Evolutionary conservation across 2,888 invertebrate genomes (phyloP), one percentile per base, ranked within the genome.

Genomic region (Xestia rhomboidea): DNA sequence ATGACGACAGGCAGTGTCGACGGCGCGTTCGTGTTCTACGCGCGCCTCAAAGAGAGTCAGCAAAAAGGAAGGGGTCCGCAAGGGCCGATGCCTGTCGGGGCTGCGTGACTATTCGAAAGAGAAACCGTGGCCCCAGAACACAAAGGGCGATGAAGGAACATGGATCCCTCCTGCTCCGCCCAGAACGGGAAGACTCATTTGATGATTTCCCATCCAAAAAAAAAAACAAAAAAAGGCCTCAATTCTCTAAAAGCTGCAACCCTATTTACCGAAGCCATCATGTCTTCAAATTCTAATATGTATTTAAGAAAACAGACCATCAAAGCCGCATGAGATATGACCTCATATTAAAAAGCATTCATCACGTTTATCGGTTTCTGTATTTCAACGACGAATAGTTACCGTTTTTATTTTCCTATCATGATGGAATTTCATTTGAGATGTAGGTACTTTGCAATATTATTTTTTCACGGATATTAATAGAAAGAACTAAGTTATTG

Each of bases 321-420:
- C 44, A 54, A 21, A 63, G 49, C 27, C 30, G 11, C n/a, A 66
- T 84, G 84, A 86, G 38, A 68, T 57, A 84, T 76, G 79, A 64
- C 38, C 81, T 68, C 68, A 88, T 90, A 90, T 90, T 92, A 90
- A 89, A 90, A 85, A 69, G 54, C 83, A 84, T 92, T 81, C 77
- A 90, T 92, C 91, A 91, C 77, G 79, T 85, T 86, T 88, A 88
- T 87, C 46, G 85, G 82, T 81, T 77, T 75, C 76, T 79, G 77
- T 85, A 79, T 77, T 79, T 81, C 75, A 73, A 75, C n/a, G 41
- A 38, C 15, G 34, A 76, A 27, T 34, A 24, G n/a, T 13, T 38
- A n/a, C 30, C 38, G 68, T 71, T 68, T 41, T 72, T 76, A 68
- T 81, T 70, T 71, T 63, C 38, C 64, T 76, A 76, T 72, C 72